Evolutionary conservation across 2,888 invertebrate species (phyloP), one percentile per base, ranked within the genome.

Genomic region (Limnephilus auricula): DNA sequence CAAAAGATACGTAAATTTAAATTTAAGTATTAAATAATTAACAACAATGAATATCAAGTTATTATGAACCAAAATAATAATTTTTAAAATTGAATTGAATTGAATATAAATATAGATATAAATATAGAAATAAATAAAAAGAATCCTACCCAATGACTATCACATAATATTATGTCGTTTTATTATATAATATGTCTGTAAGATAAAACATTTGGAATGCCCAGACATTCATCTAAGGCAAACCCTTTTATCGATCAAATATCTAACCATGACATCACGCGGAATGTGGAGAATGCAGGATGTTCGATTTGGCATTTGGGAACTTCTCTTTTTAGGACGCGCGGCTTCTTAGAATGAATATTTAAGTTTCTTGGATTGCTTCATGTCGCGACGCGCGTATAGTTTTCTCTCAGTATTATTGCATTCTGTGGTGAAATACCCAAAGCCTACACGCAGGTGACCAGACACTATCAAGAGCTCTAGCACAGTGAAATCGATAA

Each of bases 241-340:
- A 65, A 65, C 65, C 65, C 65, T 65, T 65, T 65, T 65, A 25
- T n/a, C 65, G n/a, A 65, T 65, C 65, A n/a, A 9, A 65, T 0
- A 65, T 65, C 65, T 65, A 65, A 65, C 65, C 25, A 65, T 65
- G 65, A n/a, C 65, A 65, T 65, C 65, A 65, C 25, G 32, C 25
- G 37, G 37, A 82, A 82, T 82, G 34, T 34, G 32, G 2, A 37
- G 82, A 82, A 82, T 82, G 82, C 82, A 82, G 82, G 82, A 82
- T 82, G 82, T 37, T 82, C 25, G 34, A 37, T 82, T 82, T 82
- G 34, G 32, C 9, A 82, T 82, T 82, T 34, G 82, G 32, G 25
- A 34, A 82, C 34, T 82, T 82, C 32, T 25, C 25, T 82, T 34
- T 82, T 82, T 82, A 82, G 82, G 34, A 82, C 82, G 37, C 82